Conservation (phyloP, 2,888 invertebrate species). For the Sisyra terminalis region DNA sequence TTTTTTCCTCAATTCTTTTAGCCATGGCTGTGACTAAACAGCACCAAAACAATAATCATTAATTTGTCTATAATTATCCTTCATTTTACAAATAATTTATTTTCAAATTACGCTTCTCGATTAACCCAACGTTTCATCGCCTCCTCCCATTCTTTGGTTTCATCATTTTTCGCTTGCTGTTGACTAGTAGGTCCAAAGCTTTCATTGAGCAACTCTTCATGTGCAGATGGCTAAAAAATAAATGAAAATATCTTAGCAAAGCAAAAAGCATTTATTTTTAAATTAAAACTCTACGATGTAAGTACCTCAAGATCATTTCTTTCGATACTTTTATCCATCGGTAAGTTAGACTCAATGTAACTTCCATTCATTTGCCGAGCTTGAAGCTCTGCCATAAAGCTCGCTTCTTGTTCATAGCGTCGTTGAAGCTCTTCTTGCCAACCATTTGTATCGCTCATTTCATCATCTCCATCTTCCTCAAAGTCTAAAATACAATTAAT, state of each 20-base stretch:
- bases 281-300: too few species aligned
- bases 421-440: slow-evolving; percentile 41
- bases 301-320: background rate
- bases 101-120: slow-evolving; percentile 28
- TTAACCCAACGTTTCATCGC: slow-evolving; percentile 49
- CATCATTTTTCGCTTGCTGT: slow-evolving; percentile 18
- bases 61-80: too few species aligned
- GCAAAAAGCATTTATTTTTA: too few species aligned
- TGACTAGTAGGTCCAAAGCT: too few species aligned
- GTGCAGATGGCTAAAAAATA: too few species aligned
- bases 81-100: too few species aligned
- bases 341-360: slow-evolving; percentile 22
- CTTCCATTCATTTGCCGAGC: slow-evolving; percentile 29
- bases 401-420: slow-evolving; percentile 38
- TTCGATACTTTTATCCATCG: background rate
- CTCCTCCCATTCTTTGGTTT: slow-evolving; percentile 39
- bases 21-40: too few species aligned
- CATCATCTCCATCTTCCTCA: slow-evolving; percentile 50
- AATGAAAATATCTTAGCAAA: too few species aligned
- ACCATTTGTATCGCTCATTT: slow-evolving; percentile 35
- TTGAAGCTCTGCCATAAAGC: slow-evolving; percentile 36
- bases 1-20: too few species aligned
- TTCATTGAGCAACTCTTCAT: too few species aligned
- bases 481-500: slow-evolving; percentile 34
- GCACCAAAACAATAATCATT: too few species aligned